These are phyloP conservation scores for Chymomyza amoena DNA, from an alignment of 2,888 invertebrate genomes.

Conservation along the genomic window DNA sequence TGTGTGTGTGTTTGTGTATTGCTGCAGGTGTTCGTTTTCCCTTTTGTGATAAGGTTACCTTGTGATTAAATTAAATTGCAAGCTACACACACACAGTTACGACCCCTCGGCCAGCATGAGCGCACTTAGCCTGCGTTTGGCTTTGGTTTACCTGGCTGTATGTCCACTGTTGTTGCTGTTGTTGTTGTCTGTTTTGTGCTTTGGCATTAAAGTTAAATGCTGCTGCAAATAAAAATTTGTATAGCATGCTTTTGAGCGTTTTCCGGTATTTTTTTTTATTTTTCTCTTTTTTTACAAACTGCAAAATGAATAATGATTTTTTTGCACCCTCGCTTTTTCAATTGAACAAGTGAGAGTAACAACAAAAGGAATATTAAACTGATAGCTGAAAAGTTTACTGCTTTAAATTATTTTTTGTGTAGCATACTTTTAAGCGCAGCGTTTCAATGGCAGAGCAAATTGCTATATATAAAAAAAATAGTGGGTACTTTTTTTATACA, in stretches of 20 bases:
- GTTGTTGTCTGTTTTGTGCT: neutral
- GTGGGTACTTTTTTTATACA: too few relatives aligned
- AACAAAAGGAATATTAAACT: neutral
- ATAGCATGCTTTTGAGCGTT: neutral
- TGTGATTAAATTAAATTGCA: slow-evolving; percentile 68
- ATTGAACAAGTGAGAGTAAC: neutral
- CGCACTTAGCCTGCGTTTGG: neutral
- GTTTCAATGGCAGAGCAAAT: neutral
- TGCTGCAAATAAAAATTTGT: neutral
- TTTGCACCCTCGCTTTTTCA: neutral
- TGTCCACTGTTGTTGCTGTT: neutral
- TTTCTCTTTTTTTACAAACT: neutral
- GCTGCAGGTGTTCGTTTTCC: slow-evolving; percentile 55
- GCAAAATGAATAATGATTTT: neutral
- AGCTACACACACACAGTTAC: slow-evolving; percentile 31
- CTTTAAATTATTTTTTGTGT: neutral
- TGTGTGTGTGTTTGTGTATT: slow-evolving; percentile 14
- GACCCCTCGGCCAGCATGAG: neutral
- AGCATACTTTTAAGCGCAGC: neutral
- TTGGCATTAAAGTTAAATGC: neutral
- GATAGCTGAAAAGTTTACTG: neutral
- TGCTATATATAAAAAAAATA: neutral
- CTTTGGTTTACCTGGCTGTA: neutral
- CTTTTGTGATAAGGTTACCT: slow-evolving; percentile 57
- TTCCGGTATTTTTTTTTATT: neutral